Conservation (phyloP, 2,113 vertebrate species). For the Tetrao urogallus region DNA sequence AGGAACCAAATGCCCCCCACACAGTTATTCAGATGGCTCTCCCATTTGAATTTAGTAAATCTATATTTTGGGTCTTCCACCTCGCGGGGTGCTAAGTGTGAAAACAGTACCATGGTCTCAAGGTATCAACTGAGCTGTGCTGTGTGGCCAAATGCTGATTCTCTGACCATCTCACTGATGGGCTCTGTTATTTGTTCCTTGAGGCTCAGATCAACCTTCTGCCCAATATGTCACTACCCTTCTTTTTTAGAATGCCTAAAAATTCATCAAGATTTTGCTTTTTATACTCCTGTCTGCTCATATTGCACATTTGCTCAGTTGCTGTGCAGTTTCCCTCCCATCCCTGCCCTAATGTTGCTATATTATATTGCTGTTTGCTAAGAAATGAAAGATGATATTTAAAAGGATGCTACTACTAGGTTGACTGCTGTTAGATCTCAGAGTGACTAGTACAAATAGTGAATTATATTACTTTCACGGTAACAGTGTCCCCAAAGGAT, state of each 20-base stretch:
- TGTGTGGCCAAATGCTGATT: neutral
- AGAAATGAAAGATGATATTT: slow-evolving; percentile 57
- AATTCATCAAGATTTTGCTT: neutral
- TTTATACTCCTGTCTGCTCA: neutral
- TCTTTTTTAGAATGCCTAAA: neutral
- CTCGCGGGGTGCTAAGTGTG: neutral
- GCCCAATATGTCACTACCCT: neutral
- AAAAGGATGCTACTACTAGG: slow-evolving; percentile 39
- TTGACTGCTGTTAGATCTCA: slow-evolving; percentile 54
- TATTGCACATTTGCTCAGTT: neutral
- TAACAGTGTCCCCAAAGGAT: slow-evolving; percentile 46
- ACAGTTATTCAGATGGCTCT: neutral
- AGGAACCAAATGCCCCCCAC: neutral
- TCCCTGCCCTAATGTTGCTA: slow-evolving; percentile 24
- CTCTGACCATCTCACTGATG: neutral
- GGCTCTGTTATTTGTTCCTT: neutral
- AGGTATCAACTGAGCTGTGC: neutral
- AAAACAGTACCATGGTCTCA: neutral
- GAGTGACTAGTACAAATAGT: slow-evolving; percentile 36
- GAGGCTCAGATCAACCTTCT: neutral
- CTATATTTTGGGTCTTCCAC: neutral
- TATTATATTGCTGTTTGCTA: slow-evolving; percentile 49
- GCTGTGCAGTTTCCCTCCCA: neutral
- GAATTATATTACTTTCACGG: slow-evolving; percentile 60
- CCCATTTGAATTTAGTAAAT: neutral